phyloP scores from a whole-genome alignment of 23 tunicate genomes.

The Corella eumyota region DNA sequence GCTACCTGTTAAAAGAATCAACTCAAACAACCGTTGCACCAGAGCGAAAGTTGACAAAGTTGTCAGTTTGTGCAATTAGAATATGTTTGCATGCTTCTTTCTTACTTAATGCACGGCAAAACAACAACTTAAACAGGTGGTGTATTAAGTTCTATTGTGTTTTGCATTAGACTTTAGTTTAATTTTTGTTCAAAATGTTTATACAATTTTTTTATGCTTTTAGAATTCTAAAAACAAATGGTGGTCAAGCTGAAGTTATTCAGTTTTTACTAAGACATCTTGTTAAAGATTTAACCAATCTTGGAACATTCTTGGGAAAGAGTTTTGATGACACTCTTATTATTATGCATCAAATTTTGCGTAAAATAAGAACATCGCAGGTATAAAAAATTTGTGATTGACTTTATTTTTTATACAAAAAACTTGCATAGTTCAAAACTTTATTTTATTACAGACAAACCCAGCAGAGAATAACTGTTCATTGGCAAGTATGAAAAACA shows the following conservation, averaged over 20 bases:
- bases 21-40: conserved; percentile 8
- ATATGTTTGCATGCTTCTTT: conserved; percentile 21
- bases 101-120: conserved; percentile 14
- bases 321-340: conserved; percentile 26
- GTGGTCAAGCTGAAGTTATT: background rate
- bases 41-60: conserved; percentile 19
- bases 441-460: background rate
- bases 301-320: conserved; percentile 15
- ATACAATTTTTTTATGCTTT: background rate
- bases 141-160: no score
- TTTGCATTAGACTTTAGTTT: no score
- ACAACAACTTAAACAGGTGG: conserved; percentile 4
- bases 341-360: conserved; percentile 26
- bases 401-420: background rate
- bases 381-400: conserved; percentile 1
- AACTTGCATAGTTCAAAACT: background rate
- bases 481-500: no score
- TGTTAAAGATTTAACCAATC: conserved; percentile 14
- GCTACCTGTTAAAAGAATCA: conserved; percentile 26
- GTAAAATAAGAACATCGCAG: conserved; percentile 6
- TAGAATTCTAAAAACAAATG: background rate
- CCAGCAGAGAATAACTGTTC: no score
- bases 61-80: conserved; percentile 36
- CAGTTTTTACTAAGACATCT: conserved; percentile 16
- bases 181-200: background rate